Conservation (phyloP, 2,888 invertebrate genomes). For the Lymantria monacha region DNA sequence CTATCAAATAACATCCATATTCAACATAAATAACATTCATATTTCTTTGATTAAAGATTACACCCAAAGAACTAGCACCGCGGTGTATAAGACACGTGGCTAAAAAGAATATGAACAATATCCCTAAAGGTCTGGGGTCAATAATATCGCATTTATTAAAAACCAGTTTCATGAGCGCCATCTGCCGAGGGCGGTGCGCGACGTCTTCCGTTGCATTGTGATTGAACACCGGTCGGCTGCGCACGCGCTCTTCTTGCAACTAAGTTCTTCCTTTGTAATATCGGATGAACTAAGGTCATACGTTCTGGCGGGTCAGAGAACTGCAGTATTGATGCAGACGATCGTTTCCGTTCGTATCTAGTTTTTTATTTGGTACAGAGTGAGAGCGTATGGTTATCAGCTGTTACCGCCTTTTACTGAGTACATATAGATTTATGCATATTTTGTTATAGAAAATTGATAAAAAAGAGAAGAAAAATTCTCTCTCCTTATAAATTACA, state of each 20-base stretch:
- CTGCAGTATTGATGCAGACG: constrained; percentile 9
- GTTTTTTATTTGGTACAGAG: too few relatives aligned
- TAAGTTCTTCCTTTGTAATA: constrained; percentile 29
- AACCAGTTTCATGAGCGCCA: constrained; percentile 63
- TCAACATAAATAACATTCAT: too few relatives aligned
- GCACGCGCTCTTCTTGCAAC: constrained; percentile 67
- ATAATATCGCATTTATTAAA: constrained; percentile 56
- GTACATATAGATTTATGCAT: too few relatives aligned
- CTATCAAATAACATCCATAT: too few relatives aligned
- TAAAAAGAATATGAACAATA: constrained; percentile 41
- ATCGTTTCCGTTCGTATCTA: too few relatives aligned
- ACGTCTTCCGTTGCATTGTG: constrained; percentile 79
- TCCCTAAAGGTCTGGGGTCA: constrained; percentile 56
- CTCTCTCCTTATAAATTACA: too few relatives aligned
- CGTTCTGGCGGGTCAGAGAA: constrained; percentile 26
- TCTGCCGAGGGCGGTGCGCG: constrained; percentile 63
- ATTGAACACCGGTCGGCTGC: constrained; percentile 53
- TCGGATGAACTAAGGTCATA: constrained; percentile 34
- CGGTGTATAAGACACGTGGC: constrained; percentile 39
- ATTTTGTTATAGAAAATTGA: too few relatives aligned
- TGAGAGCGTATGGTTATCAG: too few relatives aligned
- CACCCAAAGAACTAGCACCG: background rate
- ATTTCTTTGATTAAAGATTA: too few relatives aligned
- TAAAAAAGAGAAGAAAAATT: too few relatives aligned
- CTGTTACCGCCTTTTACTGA: too few relatives aligned